phyloP scores from a whole-genome alignment of 2,113 vertebrate species.

The Phoenicopterus ruber region DNA sequence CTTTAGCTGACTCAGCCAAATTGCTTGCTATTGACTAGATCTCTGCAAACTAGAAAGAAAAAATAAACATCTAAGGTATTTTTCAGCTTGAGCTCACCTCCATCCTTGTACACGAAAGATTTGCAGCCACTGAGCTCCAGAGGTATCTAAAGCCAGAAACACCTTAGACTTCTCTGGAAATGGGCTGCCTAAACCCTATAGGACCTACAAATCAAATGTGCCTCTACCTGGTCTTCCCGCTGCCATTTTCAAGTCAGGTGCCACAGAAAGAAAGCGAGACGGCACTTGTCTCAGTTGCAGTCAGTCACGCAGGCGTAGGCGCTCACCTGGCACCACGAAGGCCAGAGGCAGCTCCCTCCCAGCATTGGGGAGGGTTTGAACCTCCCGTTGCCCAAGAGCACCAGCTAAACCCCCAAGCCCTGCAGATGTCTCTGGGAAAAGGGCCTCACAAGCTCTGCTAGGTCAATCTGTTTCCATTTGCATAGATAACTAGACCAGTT shows the following conservation, averaged over 20 bases:
- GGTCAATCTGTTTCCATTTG: not conserved
- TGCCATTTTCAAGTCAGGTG: not conserved
- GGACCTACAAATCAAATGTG: not conserved
- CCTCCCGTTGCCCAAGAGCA: not conserved
- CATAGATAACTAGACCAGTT: not conserved
- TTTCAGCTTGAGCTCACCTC: not conserved
- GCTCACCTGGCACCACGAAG: not conserved
- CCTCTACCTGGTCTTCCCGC: not conserved
- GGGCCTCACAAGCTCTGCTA: not conserved
- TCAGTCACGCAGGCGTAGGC: not conserved
- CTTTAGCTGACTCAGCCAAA: not conserved
- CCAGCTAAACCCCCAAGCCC: not conserved
- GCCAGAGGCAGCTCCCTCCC: not conserved
- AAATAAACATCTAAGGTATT: not conserved
- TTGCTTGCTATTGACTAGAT: not conserved
- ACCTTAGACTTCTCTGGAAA: not conserved
- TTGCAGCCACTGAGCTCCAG: not conserved
- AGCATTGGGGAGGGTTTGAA: not conserved
- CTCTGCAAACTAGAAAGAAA: not conserved
- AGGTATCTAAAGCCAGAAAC: not conserved
- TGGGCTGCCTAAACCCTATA: not conserved
- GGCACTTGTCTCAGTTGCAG: not conserved
- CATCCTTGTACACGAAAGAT: not conserved
- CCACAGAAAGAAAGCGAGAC: not conserved
- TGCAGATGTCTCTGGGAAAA: not conserved